Base-by-base conservation (phyloP, 2,888 invertebrate genomes). In the Hydroisotoma schaefferi region DNA sequence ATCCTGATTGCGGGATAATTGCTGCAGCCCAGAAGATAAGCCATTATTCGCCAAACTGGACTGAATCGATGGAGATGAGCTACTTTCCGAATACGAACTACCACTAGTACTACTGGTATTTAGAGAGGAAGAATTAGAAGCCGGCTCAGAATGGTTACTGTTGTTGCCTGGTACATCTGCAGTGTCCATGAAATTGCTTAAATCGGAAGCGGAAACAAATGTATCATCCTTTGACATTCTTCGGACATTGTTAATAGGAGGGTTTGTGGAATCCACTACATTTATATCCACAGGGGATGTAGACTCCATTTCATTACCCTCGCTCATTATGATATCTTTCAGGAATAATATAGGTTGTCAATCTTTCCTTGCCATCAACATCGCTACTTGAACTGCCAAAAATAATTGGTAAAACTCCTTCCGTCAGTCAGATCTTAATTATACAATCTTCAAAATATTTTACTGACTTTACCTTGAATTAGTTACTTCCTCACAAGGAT, bases 191-290 rank as follows among this genome's bases (percentile, higher is more conserved):
- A 49, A 26, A 27, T 20, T 20, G 18, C 49, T 49, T 4, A 49
- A n/a, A 27, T 49, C 49, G 15, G 27, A 26, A 10, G 49, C 49
- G 2, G 49, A 49, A 27, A 27, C 49, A 25, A 49, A 49, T 25
- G 49, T 25, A 27, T 25, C 27, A 27, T 49, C 49, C 27, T 49
- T 49, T 20, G 49, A 49, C 12, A 2, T 6, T 25, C 26, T 25
- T 27, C 49, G 26, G 15, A 25, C 20, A 20, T 22, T 46, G 8
- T 2, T 27, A n/a, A 2, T 25, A 23, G 23, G 22, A 6, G 20
- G 20, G 10, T 8, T 47, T 10, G 6, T 23, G 25, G 5, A 12
- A 10, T 15, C 23, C 8, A 15, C 46, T 10, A 46, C 23, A 22
- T 46, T 12, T 6, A 20, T 6, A 49, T 6, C 49, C 28, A 18